These are phyloP conservation scores for Tinea trinotella DNA, from an alignment of 2,888 invertebrate species.

Conservation along the genomic window DNA sequence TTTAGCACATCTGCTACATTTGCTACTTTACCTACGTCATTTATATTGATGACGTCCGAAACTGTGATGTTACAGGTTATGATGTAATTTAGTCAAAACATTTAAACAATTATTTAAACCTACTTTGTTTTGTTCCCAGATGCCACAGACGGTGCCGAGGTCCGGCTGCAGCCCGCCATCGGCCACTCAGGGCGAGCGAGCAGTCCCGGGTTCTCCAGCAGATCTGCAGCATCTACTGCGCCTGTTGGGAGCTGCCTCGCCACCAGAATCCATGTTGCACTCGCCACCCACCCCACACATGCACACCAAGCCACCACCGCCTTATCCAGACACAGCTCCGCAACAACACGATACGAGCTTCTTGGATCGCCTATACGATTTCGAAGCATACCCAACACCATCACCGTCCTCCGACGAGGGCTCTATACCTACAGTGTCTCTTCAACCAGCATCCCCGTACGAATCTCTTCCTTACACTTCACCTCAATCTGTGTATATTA, in stretches of 20 bases:
- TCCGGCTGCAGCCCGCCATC: conserved; percentile 83
- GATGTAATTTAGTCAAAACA: conserved; percentile 22
- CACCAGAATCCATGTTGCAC: conserved; percentile 61
- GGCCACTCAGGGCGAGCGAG: conserved; percentile 79
- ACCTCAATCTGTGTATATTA: conserved; percentile 47
- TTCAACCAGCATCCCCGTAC: conserved; percentile 72
- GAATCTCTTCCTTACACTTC: conserved; percentile 51
- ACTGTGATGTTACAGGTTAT: neutral
- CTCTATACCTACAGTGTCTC: conserved; percentile 68
- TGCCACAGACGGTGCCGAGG: conserved; percentile 87
- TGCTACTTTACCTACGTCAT: neutral
- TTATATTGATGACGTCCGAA: conserved; percentile 1
- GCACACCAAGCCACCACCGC: conserved; percentile 45
- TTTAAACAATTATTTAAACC: conserved; percentile 18
- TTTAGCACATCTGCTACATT: conserved; percentile 11
- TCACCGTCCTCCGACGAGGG: conserved; percentile 71
- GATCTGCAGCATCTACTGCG: conserved; percentile 60
- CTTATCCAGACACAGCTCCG: conserved; percentile 52
- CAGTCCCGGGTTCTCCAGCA: conserved; percentile 70
- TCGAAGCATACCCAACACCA: conserved; percentile 60
- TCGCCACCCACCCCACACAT: conserved; percentile 54
- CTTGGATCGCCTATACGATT: conserved; percentile 64
- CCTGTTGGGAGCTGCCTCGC: conserved; percentile 61
- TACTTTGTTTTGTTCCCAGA: conserved; percentile 67
- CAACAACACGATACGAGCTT: conserved; percentile 44